Evolutionary conservation across 2,888 invertebrate species (phyloP).

Genomic region (Listrodromus nycthemerus): DNA sequence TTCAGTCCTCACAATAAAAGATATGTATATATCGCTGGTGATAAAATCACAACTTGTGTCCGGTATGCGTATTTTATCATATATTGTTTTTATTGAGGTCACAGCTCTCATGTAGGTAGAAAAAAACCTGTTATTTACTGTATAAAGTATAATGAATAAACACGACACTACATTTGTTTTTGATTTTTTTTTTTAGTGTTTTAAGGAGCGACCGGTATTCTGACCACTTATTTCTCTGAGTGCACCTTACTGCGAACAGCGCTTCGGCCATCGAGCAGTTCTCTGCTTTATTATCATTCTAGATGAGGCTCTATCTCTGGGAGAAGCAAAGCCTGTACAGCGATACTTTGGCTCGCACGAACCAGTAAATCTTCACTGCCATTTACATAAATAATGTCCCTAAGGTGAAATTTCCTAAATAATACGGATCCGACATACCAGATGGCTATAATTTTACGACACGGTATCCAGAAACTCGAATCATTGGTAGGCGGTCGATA

Average conservation of each 20-base stretch:
- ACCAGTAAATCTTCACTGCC: constrained; percentile 1
- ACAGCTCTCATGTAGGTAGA: too few species aligned
- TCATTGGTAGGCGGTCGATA: constrained; percentile 47
- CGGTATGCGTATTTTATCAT: too few species aligned
- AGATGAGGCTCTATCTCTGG: background rate
- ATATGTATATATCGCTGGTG: too few species aligned
- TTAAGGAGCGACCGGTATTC: too few species aligned
- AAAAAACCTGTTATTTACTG: too few species aligned
- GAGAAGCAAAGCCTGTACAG: background rate
- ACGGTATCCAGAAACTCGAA: constrained; percentile 39
- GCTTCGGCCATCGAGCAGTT: background rate
- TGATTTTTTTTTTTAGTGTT: too few species aligned
- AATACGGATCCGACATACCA: constrained; percentile 26
- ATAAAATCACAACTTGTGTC: too few species aligned
- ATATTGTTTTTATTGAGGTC: too few species aligned
- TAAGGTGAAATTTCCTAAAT: constrained; percentile 35
- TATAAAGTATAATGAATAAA: too few species aligned
- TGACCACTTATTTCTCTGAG: too few species aligned
- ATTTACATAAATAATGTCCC: constrained; percentile 23
- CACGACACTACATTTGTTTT: too few species aligned
- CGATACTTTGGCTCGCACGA: background rate
- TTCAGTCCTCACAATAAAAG: too few species aligned
- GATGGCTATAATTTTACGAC: constrained; percentile 23
- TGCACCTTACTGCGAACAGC: background rate
- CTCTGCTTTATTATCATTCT: background rate